These are phyloP conservation scores for Drosophila paramelanica DNA, from an alignment of 2,888 invertebrate species.

Conservation along the genomic window DNA sequence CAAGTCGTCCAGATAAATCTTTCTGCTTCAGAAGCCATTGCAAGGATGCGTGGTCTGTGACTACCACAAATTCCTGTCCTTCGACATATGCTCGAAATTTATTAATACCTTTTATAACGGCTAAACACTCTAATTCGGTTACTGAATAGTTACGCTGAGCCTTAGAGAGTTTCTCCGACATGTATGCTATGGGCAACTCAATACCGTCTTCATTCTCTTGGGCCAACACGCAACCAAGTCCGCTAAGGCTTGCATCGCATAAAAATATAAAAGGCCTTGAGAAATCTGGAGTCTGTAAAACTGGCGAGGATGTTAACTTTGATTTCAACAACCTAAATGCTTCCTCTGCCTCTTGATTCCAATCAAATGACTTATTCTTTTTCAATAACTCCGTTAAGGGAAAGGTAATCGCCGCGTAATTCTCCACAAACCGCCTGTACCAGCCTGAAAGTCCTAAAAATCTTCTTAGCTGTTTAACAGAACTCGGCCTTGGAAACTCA, in stretches of 20 bases:
- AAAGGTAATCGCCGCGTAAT: not conserved
- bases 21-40: conserved; percentile 28
- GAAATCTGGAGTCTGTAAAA: too few species aligned
- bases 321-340: not conserved
- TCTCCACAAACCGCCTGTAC: conserved; percentile 6
- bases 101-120: not conserved
- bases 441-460: not conserved
- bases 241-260: too few species aligned
- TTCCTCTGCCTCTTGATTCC: too few species aligned
- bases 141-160: too few species aligned
- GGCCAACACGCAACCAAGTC: too few species aligned
- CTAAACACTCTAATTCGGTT: conserved; percentile 1
- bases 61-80: conserved; percentile 12
- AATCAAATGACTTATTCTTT: too few species aligned
- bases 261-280: too few species aligned
- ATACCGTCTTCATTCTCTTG: too few species aligned
- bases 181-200: too few species aligned
- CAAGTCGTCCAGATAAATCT: conserved; percentile 61
- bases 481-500: conserved; percentile 5
- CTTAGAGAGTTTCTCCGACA: too few species aligned
- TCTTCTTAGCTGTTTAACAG: not conserved
- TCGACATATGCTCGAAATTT: conserved; percentile 11
- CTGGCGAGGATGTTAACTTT: not conserved
- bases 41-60: conserved; percentile 4
- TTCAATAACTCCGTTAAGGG: not conserved